phyloP scores from a whole-genome alignment of 2,113 vertebrate species.

The Cepphus grylle region DNA sequence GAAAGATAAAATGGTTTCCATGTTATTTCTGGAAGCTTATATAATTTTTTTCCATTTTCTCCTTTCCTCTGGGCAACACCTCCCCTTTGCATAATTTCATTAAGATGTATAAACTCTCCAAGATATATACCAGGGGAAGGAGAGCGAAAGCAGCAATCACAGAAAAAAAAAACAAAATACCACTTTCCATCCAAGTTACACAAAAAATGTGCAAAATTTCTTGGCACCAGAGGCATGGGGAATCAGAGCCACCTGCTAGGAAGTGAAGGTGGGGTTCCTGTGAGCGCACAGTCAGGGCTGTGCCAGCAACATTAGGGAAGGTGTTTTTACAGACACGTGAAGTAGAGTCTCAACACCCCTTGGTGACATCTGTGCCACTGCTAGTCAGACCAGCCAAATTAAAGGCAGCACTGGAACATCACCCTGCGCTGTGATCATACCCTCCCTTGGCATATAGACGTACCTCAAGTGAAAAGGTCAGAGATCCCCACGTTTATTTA shows the following conservation, averaged over 20 bases:
- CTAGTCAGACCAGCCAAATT: neutral
- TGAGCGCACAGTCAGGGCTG: neutral
- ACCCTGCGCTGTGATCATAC: neutral
- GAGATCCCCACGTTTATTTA: neutral
- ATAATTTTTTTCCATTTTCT: neutral
- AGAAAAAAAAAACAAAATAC: neutral
- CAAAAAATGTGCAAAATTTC: neutral
- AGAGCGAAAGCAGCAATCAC: neutral
- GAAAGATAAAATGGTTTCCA: neutral
- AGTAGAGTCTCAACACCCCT: neutral
- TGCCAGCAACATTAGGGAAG: neutral
- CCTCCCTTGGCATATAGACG: neutral
- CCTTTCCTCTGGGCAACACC: slow-evolving; percentile 27
- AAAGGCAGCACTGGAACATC: neutral
- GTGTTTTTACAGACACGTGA: neutral
- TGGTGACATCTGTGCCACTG: neutral
- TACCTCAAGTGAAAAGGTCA: neutral
- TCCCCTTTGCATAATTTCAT: slow-evolving; percentile 17
- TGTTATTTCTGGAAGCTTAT: slow-evolving; percentile 54
- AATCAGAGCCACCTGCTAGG: neutral
- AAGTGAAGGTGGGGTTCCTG: neutral
- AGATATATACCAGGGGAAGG: neutral
- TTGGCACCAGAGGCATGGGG: neutral
- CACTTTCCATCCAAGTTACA: neutral
- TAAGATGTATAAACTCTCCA: slow-evolving; percentile 45